Evolutionary conservation across 1,140 invertebrate species (phyloP), one percentile per base, ranked within the genome.

Genomic region (Diabrotica virgifera): DNA sequence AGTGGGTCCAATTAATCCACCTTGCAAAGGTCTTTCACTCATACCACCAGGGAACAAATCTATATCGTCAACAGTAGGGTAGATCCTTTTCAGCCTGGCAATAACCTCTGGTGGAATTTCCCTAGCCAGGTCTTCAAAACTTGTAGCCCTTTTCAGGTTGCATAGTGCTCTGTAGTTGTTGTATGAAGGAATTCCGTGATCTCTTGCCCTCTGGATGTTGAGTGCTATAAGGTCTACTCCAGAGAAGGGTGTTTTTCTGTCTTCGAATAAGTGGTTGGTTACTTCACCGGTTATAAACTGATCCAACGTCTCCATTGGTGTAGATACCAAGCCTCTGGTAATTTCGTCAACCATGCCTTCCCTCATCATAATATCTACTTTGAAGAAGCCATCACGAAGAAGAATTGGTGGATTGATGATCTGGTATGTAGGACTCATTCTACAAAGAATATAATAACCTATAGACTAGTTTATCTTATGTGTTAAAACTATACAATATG

Each of bases 41-140:
- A 96, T 89, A 55, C 92, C 89, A 62, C 91, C 97, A 6, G 96
- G 94, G 85, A 98, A 99, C 6, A 99, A 82, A 80, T 99, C 97
- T 62, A 99, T 93, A 73, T 97, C 94, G 72, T 96, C 94, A 0
- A 95, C 93, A 6, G 87, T 87, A 0, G 87, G 84, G 76, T 95
- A 95, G 63, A 95, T 89, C 62, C 87, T 84, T 75, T 92, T 89
- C 69, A 96, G 85, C 51, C 90, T 85, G 0, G 87, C 85, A 66
- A 96, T 92, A 7, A 94, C 89, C 80, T 94, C 91, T 58, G 88
- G 85, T 13, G 92, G 88, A 76, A 95, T 93, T 80, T 95, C 92
- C 40, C 90, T 83, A 0, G 86, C 85, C 12, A 95, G 79, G 76
- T 95, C 93, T 65, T 91, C 88, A 74, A 94, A 95, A 10, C 84